Evolutionary conservation across 1,140 invertebrate species (phyloP).

Genomic region (Rhagoletis zephyria): DNA sequence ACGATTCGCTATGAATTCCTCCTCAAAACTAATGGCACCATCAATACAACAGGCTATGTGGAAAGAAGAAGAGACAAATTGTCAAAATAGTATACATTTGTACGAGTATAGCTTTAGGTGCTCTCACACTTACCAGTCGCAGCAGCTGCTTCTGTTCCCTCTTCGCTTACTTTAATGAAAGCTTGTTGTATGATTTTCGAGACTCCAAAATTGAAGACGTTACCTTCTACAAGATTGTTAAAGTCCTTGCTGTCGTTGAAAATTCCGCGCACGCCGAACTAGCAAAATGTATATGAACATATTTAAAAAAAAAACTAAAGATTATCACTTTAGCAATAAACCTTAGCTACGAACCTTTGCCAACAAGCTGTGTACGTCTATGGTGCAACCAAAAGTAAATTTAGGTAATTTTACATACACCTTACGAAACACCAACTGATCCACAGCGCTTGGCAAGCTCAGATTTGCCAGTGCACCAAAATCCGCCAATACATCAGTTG

Average conservation of each 20-base stretch:
- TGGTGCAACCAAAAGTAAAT: conserved; percentile 76
- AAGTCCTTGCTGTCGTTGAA: conserved; percentile 38
- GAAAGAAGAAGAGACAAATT: no score
- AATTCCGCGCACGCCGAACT: conserved; percentile 38
- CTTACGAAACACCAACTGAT: conserved; percentile 58
- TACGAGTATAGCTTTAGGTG: neutral
- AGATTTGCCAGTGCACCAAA: neutral
- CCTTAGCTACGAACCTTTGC: conserved; percentile 73
- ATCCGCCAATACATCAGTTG: conserved; percentile 74
- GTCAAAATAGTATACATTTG: neutral
- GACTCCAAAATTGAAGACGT: neutral
- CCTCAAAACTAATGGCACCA: neutral
- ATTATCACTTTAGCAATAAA: conserved; percentile 54
- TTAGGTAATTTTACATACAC: conserved; percentile 77
- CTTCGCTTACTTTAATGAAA: conserved; percentile 80
- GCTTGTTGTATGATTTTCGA: conserved; percentile 64
- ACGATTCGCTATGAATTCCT: neutral
- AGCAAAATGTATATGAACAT: conserved; percentile 54
- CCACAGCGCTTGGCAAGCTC: conserved; percentile 61
- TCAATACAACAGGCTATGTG: neutral
- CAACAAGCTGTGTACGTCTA: conserved; percentile 63
- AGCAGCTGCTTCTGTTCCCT: conserved; percentile 82
- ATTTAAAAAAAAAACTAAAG: neutral
- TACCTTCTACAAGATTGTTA: neutral
- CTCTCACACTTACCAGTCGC: conserved; percentile 22